These are phyloP conservation scores for Glaucomys volans DNA, from an alignment of 2,113 vertebrate species.

Conservation along the genomic window DNA sequence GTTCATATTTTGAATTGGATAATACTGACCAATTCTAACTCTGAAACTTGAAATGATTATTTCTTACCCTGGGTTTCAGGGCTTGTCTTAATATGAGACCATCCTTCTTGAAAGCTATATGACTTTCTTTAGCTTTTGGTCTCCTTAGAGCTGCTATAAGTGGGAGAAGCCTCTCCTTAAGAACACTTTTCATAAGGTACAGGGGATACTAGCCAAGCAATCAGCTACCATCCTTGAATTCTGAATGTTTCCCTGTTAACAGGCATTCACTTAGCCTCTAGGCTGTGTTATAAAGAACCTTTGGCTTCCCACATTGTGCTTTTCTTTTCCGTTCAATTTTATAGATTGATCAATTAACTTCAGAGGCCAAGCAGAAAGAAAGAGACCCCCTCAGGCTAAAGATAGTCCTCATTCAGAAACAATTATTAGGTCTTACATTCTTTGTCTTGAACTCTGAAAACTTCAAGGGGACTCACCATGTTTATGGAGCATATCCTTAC, in stretches of 20 bases:
- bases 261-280: constrained; percentile 22
- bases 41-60: not conserved
- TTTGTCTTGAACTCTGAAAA: constrained; percentile 38
- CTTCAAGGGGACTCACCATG: constrained; percentile 3
- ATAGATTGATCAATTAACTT: constrained; percentile 68
- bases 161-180: not conserved
- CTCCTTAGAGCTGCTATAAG: not conserved
- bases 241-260: not conserved
- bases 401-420: constrained; percentile 43
- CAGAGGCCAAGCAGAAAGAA: constrained; percentile 35
- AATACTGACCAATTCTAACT: constrained; percentile 16
- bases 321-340: constrained; percentile 67
- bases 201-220: not conserved
- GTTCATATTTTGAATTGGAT: constrained; percentile 46
- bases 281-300: constrained; percentile 68
- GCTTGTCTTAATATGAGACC: not conserved
- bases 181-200: not conserved
- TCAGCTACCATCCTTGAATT: constrained; percentile 30
- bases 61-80: not conserved
- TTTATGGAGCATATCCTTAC: constrained; percentile 50
- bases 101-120: not conserved
- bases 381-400: constrained; percentile 45
- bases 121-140: not conserved
- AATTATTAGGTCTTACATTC: constrained; percentile 45
- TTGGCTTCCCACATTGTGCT: constrained; percentile 22